Evolutionary conservation across 2,113 vertebrate species (phyloP), one percentile per base, ranked within the genome.

Genomic region (Chauna torquata): DNA sequence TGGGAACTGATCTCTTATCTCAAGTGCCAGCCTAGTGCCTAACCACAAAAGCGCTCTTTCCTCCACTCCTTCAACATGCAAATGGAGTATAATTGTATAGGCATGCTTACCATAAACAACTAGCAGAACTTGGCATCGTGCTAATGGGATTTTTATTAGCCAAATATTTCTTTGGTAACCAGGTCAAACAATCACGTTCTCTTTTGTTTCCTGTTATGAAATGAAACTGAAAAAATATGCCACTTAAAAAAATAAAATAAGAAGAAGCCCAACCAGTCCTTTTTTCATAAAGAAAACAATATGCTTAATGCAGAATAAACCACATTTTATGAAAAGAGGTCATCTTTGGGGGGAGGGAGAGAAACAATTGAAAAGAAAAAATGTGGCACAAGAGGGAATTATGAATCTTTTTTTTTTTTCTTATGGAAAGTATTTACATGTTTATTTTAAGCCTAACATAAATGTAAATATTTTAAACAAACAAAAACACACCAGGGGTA

Each of bases 381-480:
- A 82, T 76, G 55, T 64, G 93, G 69, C 90, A 95, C 86, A 96
- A 91, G 84, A 78, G 84, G 89, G 96, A 97, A 98, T 97, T 95
- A 93, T 38, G 94, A 89, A 72, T 96, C 19, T 69, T 90, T 96
- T 90, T 87, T 86, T 95, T 96, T 96, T 92, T 89, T 61, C 96
- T 95, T 95, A 90, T 96, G 95, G 92, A 97, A 98, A 98, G 97
- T 98, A 97, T 97, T 97, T 97, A 82, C 88, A 94, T 98, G 95
- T 98, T 98, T 98, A 97, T 98, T 98, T 98, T 97, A 97, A 97
- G 97, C 90, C 88, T 94, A 96, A 95, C 93, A 97, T 95, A 97
- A 98, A 97, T 94, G 97, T 97, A 98, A 98, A 98, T 98, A 98
- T 98, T 98, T 98, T 96, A 98, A 98, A 98, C 96, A 98, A 98